Conservation (phyloP, 2,113 vertebrate genomes). For the Hiodon tergisus region DNA sequence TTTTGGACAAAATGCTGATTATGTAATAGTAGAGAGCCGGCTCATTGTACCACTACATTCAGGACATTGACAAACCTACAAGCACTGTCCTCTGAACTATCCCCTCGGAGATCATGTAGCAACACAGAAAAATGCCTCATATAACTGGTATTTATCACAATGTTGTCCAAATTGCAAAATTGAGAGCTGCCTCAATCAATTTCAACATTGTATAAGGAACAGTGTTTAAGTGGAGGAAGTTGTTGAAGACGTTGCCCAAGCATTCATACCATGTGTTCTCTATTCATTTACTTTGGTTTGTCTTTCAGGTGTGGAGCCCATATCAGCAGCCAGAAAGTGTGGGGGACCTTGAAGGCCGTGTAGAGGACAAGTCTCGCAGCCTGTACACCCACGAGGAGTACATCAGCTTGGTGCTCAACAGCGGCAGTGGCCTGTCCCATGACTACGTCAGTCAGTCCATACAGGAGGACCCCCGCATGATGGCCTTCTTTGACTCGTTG, state of each 20-base stretch:
- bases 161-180: too few species aligned
- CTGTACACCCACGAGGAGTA: constrained; percentile 98
- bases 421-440: constrained; percentile 89
- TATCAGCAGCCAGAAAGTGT: constrained; percentile 90
- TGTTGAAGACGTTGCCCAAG: not conserved
- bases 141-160: too few species aligned
- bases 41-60: too few species aligned
- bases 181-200: too few species aligned
- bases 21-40: too few species aligned
- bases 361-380: constrained; percentile 89
- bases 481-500: constrained; percentile 98
- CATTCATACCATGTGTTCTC: not conserved
- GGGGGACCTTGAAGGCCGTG: constrained; percentile 85
- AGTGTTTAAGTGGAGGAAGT: too few species aligned
- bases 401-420: constrained; percentile 95
- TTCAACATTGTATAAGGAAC: too few species aligned
- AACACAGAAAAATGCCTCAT: too few species aligned
- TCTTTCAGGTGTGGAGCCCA: constrained; percentile 86
- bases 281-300: not conserved
- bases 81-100: too few species aligned
- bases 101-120: too few species aligned
- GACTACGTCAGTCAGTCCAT: constrained; percentile 97
- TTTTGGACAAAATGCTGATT: too few species aligned
- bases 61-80: too few species aligned
- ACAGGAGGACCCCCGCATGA: constrained; percentile 96